Conservation (phyloP, 2,888 invertebrate genomes). For the Eupeodes luniger region DNA sequence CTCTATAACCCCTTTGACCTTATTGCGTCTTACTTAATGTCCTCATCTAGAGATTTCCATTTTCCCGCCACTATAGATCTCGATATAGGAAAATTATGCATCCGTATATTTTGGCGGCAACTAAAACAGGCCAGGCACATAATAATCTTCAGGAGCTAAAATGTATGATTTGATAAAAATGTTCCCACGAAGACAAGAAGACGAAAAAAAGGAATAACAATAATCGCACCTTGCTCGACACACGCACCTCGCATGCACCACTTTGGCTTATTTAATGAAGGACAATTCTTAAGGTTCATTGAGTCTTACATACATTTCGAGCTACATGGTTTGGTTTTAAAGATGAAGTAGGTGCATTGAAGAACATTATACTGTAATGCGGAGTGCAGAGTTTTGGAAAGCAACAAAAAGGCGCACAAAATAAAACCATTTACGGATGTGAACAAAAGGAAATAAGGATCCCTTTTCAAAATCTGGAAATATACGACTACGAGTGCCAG, state of each 20-base stretch:
- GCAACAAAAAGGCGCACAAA: constrained; percentile 56
- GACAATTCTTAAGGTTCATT: constrained; percentile 72
- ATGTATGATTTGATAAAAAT: constrained; percentile 15
- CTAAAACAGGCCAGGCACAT: constrained; percentile 52
- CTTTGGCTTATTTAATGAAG: constrained; percentile 49
- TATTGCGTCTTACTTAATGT: constrained; percentile 19
- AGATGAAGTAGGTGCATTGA: constrained; percentile 27
- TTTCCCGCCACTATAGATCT: constrained; percentile 52
- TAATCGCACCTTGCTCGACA: constrained; percentile 72
- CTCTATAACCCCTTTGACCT: constrained; percentile 44
- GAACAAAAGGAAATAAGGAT: constrained; percentile 69
- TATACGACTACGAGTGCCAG: neutral
- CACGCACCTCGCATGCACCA: constrained; percentile 72
- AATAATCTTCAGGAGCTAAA: constrained; percentile 7
- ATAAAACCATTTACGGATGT: constrained; percentile 63
- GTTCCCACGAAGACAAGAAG: constrained; percentile 59
- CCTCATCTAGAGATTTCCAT: constrained; percentile 35
- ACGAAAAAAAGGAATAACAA: constrained; percentile 33
- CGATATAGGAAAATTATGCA: constrained; percentile 5
- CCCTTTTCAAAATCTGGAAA: constrained; percentile 43
- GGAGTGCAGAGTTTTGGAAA: constrained; percentile 11
- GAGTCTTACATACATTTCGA: constrained; percentile 52
- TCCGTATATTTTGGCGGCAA: constrained; percentile 70
- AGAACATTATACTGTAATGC: constrained; percentile 7
- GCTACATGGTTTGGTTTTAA: constrained; percentile 11